A percentile compares a stretch with the other conserved stretches of the same genome.
Evolutionary conservation across 2,113 vertebrate species (phyloP).

Genomic region (Brachypteracias leptosomus): DNA sequence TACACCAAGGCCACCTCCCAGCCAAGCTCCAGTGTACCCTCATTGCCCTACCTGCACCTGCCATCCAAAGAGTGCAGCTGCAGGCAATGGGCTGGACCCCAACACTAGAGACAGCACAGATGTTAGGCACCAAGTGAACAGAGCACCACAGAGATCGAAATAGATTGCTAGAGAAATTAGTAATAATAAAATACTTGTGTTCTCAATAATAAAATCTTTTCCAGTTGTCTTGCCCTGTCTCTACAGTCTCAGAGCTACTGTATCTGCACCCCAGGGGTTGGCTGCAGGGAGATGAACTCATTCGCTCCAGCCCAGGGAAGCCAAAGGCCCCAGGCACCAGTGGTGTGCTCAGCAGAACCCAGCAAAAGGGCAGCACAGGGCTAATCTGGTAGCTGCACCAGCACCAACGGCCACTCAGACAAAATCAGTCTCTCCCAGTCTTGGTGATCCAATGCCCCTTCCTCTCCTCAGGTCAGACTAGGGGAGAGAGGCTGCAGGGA

Average conservation of each 20-base stretch:
- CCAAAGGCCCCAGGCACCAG: not conserved
- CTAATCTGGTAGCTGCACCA: not conserved
- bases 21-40: not conserved
- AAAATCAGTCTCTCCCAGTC: not conserved
- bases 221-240: not conserved
- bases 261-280: accelerated
- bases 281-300: not conserved
- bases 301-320: not conserved
- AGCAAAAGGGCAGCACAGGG: not conserved
- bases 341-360: not conserved
- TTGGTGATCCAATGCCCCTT: not conserved
- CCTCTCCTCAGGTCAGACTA: not conserved
- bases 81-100: not conserved
- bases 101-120: not conserved
- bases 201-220: not conserved
- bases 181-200: not conserved
- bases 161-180: not conserved
- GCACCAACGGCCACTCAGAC: not conserved
- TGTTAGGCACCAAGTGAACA: not conserved
- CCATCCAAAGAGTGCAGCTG: not conserved
- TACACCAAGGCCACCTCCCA: not conserved
- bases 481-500: not conserved
- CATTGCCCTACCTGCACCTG: not conserved
- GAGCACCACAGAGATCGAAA: not conserved
- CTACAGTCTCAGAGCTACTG: not conserved